Base-by-base conservation (phyloP, 2,888 invertebrate genomes). In the Dioctria linearis region DNA sequence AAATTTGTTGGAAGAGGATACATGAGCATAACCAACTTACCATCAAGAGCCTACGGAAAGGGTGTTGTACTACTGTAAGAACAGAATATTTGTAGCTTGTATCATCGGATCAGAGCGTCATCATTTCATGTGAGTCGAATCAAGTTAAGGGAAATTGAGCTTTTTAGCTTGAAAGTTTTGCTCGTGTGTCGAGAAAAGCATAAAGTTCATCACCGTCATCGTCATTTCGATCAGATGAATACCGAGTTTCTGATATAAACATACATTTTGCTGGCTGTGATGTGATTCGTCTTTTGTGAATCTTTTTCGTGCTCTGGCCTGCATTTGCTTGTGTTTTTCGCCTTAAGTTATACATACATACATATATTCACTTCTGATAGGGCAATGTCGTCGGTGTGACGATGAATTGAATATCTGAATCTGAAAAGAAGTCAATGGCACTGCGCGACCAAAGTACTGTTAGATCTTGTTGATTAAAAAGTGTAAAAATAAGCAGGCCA, bases 331-430 rank as follows among this genome's bases (percentile, higher is more conserved):
- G 49, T 46, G n/a, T 25, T 46, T 46, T 46, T 46, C 9, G 6
- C n/a, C 54, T 54, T 3, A 54, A 54, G 54, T 54, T n/a, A 54
- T 25, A 25, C 25, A 25, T 25, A 25, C 25, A 25, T 25, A 25
- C 25, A 25, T 25, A 25, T 25, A 25, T n/a, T 54, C 54, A 3
- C 54, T 54, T 8, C 11, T 11, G 54, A 3, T 54, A 2, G 11
- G 63, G 37, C 11, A 63, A 3, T 39, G 63, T 51, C 8, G 9
- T 51, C 51, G n/a, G 51, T 8, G 25, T 25, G 25, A 25, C 25
- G 25, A 25, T 63, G 63, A 63, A 63, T 8, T 63, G 66, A 66
- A 66, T 43, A 42, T 66, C 66, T 66, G 66, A 43, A 66, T n/a
- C n/a, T 6, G 61, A 39, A 61, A n/a, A 57, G n/a, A 66, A 66